Evolutionary conservation across 2,888 invertebrate species (phyloP).

Genomic region (Zhuqinia jingwanae): DNA sequence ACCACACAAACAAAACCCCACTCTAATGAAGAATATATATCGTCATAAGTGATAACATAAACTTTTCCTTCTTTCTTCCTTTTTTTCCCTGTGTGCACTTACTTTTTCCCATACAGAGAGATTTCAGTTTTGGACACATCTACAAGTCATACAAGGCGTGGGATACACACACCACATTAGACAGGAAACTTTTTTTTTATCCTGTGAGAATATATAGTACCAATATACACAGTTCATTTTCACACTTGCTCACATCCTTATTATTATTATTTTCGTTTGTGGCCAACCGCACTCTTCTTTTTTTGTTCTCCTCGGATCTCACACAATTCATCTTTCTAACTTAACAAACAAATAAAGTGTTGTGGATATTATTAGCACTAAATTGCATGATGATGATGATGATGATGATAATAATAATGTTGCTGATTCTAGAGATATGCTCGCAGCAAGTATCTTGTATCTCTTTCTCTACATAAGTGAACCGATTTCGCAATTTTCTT

Average conservation of each 20-base stretch:
- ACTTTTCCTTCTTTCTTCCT: neutral
- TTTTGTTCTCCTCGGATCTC: neutral
- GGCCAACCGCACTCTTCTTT: neutral
- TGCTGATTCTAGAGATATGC: neutral
- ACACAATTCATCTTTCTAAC: too few species aligned
- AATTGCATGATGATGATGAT: conserved; percentile 25
- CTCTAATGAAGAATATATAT: conserved; percentile 7
- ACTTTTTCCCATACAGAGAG: too few species aligned
- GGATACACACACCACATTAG: too few species aligned
- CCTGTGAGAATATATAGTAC: neutral
- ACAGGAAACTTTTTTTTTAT: neutral
- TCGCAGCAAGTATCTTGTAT: too few species aligned
- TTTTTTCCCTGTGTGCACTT: neutral
- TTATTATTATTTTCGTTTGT: neutral
- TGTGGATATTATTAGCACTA: conserved; percentile 26
- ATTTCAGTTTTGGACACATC: too few species aligned
- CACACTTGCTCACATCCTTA: too few species aligned
- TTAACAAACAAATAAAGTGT: neutral
- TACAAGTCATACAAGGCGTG: too few species aligned
- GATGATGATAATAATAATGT: too few species aligned
- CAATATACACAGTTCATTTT: neutral
- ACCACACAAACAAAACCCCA: neutral
- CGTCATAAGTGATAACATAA: too few species aligned
- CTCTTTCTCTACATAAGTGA: neutral
- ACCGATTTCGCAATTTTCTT: neutral